Evolutionary conservation across 2,113 vertebrate species (phyloP).

Genomic region (Heloderma charlesbogerti): DNA sequence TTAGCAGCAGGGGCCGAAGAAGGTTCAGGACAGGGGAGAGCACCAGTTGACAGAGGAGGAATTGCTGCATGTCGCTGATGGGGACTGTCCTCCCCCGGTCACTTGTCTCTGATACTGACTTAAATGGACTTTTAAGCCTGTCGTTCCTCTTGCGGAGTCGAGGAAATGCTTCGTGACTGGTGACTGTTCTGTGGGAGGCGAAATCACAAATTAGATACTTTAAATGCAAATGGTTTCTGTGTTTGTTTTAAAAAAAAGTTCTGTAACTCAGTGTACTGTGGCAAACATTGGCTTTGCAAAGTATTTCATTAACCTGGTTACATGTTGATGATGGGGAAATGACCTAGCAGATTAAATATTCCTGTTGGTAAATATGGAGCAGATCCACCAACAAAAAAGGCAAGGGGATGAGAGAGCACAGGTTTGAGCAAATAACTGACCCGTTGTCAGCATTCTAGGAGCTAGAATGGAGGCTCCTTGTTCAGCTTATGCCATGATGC

Average conservation of each 20-base stretch:
- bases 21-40: conserved; percentile 35
- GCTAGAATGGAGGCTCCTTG: not conserved
- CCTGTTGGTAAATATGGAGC: not conserved
- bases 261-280: not conserved
- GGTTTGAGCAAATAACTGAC: not conserved
- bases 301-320: not conserved
- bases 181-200: conserved; percentile 2
- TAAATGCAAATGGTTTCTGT: not conserved
- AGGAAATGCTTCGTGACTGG: not conserved
- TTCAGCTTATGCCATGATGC: not conserved
- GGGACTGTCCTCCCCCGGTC: not conserved
- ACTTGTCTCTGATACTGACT: not conserved
- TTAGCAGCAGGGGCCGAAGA: conserved; percentile 38
- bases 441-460: not conserved
- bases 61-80: not conserved
- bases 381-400: not conserved
- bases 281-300: not conserved
- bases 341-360: not conserved
- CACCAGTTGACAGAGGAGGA: conserved; percentile 29
- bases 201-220: not conserved
- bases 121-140: not conserved
- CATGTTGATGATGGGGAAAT: not conserved
- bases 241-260: not conserved
- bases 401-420: not conserved
- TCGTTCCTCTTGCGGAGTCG: not conserved